Base-by-base conservation (phyloP, 2,797 vertebrate genomes). In the Periparus ater region DNA sequence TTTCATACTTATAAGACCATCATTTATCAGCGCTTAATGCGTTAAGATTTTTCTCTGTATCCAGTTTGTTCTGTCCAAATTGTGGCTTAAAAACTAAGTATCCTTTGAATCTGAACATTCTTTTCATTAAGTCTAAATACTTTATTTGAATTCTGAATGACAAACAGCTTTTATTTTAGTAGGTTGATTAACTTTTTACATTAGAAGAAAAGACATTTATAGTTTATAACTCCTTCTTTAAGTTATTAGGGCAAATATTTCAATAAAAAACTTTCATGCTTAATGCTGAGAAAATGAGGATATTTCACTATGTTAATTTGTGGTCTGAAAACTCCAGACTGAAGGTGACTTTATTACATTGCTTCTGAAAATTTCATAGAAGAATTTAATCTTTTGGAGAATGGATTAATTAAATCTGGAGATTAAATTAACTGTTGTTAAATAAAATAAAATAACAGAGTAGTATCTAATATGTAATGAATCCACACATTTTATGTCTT, bases 91-190 rank as follows among this genome's bases (percentile, higher is more conserved):
- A 55, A 62, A 36, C 10, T 15, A 61, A 78, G 10, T 72, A 88
- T 21, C 71, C 13, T 55, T n/a, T 78, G 17, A 75, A 48, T 1
- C 2, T 14, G 7, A 34, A 5, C 1, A n/a, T 44, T 73, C 4
- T 72, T 57, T 55, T 30, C 18, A 50, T 71, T 34, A 53, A 34
- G 15, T 30, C 3, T 7, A 57, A 86, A 45, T 1, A 51, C 30
- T 55, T 73, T 45, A n/a, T 44, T 76, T 84, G 14, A 60, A 19
- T 63, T 77, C 11, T 42, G 25, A 54, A 40, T 20, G 32, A 47
- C 0, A 2, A 68, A 1, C 5, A 23, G 3, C 0, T 30, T 17
- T 27, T 81, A 88, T 51, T 83, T 34, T 9, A 45, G 22, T 40
- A 40, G 38, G 38, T 86, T 81, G 18, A 71, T 6, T 60, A n/a